A percentile compares a stretch with the other conserved stretches of the same genome.
phyloP scores from a whole-genome alignment of 2,797 vertebrate genomes.

The Cuniculus paca region DNA sequence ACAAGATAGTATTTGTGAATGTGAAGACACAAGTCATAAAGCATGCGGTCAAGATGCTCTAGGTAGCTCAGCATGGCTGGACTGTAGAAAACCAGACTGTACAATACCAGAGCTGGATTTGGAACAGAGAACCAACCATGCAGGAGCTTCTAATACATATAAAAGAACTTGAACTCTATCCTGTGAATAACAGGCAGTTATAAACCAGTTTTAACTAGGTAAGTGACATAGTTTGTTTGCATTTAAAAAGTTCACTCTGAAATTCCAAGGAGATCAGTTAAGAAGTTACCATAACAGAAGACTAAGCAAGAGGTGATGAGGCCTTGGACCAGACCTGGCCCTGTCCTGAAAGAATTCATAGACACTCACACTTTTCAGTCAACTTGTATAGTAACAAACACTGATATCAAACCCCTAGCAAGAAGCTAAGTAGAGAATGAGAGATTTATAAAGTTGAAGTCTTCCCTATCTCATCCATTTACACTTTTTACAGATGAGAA shows the following conservation, averaged over 20 bases:
- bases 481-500: neutral
- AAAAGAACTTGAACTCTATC: neutral
- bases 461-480: neutral
- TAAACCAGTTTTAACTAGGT: neutral
- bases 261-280: neutral
- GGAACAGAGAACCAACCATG: neutral
- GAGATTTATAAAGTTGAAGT: slow-evolving; percentile 43
- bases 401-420: neutral
- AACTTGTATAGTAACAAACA: neutral
- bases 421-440: neutral
- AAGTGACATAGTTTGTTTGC: neutral
- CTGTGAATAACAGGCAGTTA: neutral
- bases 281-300: neutral
- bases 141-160: neutral
- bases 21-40: neutral
- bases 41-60: neutral
- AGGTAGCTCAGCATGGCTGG: neutral
- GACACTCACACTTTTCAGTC: neutral
- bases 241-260: neutral
- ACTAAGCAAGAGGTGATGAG: neutral
- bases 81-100: neutral
- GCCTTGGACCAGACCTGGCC: neutral
- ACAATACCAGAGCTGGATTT: neutral
- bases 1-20: neutral
- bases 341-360: neutral